A percentile compares a stretch with the other conserved stretches of the same genome.
These are phyloP conservation scores for Ciconia nigra DNA, from an alignment of 2,797 vertebrate species.

Conservation along the genomic window DNA sequence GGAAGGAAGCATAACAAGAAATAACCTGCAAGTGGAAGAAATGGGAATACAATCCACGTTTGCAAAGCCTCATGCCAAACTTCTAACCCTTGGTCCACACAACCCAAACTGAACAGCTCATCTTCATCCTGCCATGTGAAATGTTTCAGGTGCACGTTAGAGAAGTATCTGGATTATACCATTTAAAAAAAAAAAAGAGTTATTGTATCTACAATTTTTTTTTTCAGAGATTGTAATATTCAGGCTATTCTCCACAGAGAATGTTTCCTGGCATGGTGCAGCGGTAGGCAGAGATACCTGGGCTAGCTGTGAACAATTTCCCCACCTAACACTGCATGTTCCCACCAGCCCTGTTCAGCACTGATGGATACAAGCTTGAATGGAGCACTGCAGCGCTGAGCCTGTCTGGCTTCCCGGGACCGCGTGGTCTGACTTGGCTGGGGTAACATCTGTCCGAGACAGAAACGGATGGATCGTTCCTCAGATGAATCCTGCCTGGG, in stretches of 20 bases:
- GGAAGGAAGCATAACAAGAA: neutral
- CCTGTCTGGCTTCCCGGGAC: neutral
- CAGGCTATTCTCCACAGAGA: neutral
- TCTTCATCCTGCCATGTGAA: neutral
- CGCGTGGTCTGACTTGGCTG: neutral
- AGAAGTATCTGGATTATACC: neutral
- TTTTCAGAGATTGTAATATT: neutral
- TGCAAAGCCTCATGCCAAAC: neutral
- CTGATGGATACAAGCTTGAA: neutral
- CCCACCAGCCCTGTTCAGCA: neutral
- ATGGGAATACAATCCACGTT: neutral
- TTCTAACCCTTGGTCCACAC: neutral
- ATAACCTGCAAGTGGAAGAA: neutral
- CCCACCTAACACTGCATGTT: neutral
- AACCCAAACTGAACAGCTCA: neutral
- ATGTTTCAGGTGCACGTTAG: rapidly evolving
- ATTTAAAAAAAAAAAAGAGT: neutral
- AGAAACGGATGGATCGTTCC: neutral
- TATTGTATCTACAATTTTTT: neutral
- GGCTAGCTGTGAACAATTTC: neutral
- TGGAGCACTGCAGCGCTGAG: neutral
- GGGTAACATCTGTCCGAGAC: neutral
- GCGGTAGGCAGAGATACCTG: neutral
- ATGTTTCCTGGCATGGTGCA: neutral
- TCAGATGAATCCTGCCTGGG: neutral